These are phyloP conservation scores for Chorisops tibialis DNA, from an alignment of 2,888 invertebrate genomes.

Conservation along the genomic window DNA sequence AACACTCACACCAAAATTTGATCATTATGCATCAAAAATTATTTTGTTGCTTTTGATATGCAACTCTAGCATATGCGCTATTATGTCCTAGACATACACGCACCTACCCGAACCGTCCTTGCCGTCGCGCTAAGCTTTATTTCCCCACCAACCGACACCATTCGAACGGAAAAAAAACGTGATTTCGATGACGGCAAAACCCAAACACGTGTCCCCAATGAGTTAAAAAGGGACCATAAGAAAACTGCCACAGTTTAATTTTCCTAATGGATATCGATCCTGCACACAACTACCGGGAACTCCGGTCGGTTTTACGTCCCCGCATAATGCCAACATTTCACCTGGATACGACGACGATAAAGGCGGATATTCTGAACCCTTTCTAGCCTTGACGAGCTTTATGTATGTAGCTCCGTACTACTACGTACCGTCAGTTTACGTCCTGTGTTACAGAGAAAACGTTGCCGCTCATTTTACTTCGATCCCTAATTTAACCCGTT, in stretches of 20 bases:
- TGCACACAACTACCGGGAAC: slow-evolving; percentile 25
- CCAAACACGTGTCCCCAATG: slow-evolving; percentile 30
- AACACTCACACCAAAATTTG: slow-evolving; percentile 17
- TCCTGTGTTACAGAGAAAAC: background rate
- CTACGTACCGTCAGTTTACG: background rate
- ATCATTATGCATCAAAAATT: slow-evolving; percentile 20
- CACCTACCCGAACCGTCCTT: slow-evolving; percentile 6
- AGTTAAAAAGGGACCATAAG: slow-evolving; percentile 29
- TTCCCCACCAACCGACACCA: background rate
- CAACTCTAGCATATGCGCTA: slow-evolving; percentile 11
- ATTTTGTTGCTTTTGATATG: slow-evolving; percentile 11
- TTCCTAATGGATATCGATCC: slow-evolving; percentile 55
- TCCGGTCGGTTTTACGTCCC: background rate
- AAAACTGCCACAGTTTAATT: slow-evolving; percentile 51
- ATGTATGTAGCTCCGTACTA: too few species aligned
- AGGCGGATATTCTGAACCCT: slow-evolving; percentile 9
- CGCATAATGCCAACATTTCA: background rate
- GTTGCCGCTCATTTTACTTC: slow-evolving; percentile 5
- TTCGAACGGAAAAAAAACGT: slow-evolving; percentile 11
- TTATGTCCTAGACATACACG: slow-evolving; percentile 1
- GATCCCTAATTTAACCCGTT: slow-evolving; percentile 17
- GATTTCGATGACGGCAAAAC: slow-evolving; percentile 21
- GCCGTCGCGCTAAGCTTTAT: too few species aligned
- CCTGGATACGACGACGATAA: slow-evolving; percentile 4
- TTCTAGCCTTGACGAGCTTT: background rate